Conservation (phyloP, 2,113 vertebrate species). For the Suncus etruscus region DNA sequence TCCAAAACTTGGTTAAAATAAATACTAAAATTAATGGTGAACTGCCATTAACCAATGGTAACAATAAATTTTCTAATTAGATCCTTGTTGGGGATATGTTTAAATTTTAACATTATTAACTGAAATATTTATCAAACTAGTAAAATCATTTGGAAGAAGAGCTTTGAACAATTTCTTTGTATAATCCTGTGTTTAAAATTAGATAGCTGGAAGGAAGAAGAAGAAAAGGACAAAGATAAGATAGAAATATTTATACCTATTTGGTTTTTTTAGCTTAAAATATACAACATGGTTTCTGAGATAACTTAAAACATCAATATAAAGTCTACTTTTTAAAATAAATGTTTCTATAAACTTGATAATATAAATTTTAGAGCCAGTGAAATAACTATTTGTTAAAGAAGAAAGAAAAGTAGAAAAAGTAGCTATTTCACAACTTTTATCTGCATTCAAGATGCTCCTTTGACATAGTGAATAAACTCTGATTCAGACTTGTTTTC, state of each 20-base stretch:
- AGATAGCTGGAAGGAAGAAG: no score
- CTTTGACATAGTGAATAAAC: conserved; percentile 92
- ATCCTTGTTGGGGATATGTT: background rate
- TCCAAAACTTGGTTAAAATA: conserved; percentile 44
- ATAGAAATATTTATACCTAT: background rate
- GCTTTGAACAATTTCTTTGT: background rate
- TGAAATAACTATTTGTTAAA: conserved; percentile 22
- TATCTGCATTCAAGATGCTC: conserved; percentile 91
- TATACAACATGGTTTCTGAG: conserved; percentile 8
- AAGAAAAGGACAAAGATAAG: background rate
- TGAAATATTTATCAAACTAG: conserved; percentile 28
- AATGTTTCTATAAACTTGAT: background rate
- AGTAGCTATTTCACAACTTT: background rate
- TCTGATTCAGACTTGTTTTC: conserved; percentile 97
- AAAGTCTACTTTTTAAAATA: background rate
- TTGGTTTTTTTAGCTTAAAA: conserved; percentile 32
- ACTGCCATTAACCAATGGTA: background rate
- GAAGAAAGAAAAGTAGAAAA: background rate
- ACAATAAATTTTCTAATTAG: background rate
- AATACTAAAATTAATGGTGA: background rate
- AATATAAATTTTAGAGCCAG: background rate
- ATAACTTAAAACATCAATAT: conserved; percentile 16
- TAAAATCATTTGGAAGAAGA: conserved; percentile 6
- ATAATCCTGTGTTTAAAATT: background rate
- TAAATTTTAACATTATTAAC: background rate